Evolutionary conservation across 2,113 vertebrate genomes (phyloP).

Genomic region (Philantomba maxwellii): DNA sequence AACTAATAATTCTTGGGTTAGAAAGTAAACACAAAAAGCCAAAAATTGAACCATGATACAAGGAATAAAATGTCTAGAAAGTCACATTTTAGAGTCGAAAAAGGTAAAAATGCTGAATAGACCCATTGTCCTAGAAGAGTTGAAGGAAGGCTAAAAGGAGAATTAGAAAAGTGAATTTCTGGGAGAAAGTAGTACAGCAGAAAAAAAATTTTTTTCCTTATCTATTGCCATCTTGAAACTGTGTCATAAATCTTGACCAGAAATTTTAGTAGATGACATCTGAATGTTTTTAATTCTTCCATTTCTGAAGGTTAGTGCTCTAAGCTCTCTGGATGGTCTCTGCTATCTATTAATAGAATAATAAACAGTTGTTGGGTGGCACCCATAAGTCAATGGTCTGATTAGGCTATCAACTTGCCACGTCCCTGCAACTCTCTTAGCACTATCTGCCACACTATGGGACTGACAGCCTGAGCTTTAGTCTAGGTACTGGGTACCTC

Average conservation of each 20-base stretch:
- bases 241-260: slow-evolving; percentile 20
- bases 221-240: slow-evolving; percentile 1
- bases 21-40: background rate
- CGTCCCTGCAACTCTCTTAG: slow-evolving; percentile 69
- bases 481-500: slow-evolving; percentile 45
- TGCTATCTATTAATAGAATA: background rate
- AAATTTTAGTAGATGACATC: background rate
- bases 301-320: background rate
- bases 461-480: slow-evolving; percentile 56
- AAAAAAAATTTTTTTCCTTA: background rate
- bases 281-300: slow-evolving; percentile 22
- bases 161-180: background rate
- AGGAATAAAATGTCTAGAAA: background rate
- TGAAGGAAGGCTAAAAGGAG: background rate
- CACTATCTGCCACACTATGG: slow-evolving; percentile 41
- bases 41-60: background rate
- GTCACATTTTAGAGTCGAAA: background rate
- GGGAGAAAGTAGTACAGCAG: background rate
- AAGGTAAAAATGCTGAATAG: background rate
- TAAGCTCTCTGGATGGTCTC: background rate
- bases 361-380: slow-evolving; percentile 63
- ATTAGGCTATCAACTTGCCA: slow-evolving; percentile 45
- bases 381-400: slow-evolving; percentile 27
- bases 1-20: background rate
- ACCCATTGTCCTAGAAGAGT: background rate